Evolutionary conservation across 2,888 invertebrate genomes (phyloP).

Genomic region (Mimachlamys varia): DNA sequence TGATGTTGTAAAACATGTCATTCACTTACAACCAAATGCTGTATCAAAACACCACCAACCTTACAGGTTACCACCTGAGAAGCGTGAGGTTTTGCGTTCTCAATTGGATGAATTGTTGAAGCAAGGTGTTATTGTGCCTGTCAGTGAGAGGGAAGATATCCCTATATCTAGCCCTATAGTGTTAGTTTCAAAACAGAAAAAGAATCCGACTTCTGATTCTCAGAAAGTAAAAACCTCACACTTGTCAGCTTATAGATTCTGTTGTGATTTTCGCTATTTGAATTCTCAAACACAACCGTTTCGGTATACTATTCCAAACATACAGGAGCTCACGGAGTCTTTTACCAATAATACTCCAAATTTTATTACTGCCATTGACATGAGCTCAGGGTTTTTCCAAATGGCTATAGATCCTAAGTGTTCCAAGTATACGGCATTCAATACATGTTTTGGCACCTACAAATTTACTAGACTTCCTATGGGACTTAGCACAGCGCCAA

Average conservation of each 20-base stretch:
- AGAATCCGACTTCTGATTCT: too few relatives aligned
- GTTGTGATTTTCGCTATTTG: too few relatives aligned
- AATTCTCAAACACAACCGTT: slow-evolving; percentile 43
- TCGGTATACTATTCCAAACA: slow-evolving; percentile 39
- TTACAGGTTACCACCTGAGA: slow-evolving; percentile 50
- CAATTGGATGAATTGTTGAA: slow-evolving; percentile 49
- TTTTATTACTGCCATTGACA: slow-evolving; percentile 45
- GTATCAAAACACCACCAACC: too few relatives aligned
- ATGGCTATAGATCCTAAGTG: slow-evolving; percentile 44
- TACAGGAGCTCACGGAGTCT: slow-evolving; percentile 41
- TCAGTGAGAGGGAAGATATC: too few relatives aligned
- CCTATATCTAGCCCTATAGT: too few relatives aligned
- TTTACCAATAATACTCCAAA: slow-evolving; percentile 41
- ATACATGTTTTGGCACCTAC: slow-evolving; percentile 55
- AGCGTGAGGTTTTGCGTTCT: slow-evolving; percentile 48
- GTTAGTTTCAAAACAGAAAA: too few relatives aligned
- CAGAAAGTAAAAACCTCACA: too few relatives aligned
- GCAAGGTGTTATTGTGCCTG: slow-evolving; percentile 47
- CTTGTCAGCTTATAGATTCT: too few relatives aligned
- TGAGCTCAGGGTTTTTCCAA: too few relatives aligned
- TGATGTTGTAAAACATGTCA: slow-evolving; percentile 44
- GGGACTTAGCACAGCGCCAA: too few relatives aligned
- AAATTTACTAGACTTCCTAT: slow-evolving; percentile 56
- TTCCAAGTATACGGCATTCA: slow-evolving; percentile 54
- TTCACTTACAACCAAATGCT: slow-evolving; percentile 44